Conservation (phyloP, 35 echinoderm and acorn worm species). For the Apostichopus parvimensis region DNA sequence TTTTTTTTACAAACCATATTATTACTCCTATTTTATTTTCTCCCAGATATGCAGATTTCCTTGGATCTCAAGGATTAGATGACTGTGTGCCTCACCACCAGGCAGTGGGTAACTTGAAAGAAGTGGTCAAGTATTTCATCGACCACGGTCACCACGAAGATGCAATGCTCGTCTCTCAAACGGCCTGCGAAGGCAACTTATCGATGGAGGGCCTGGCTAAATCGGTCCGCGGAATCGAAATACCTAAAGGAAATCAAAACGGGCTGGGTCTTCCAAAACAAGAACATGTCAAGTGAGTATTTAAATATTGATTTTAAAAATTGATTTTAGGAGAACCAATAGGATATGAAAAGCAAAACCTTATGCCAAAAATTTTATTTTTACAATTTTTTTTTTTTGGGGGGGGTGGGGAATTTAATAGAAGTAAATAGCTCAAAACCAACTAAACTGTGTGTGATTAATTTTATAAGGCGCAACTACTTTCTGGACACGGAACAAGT, state of each 20-base stretch:
- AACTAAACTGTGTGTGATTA: too few relatives aligned
- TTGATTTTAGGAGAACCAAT: too few relatives aligned
- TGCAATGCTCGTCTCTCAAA: constrained; percentile 86
- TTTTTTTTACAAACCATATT: background rate
- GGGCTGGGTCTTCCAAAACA: constrained; percentile 51
- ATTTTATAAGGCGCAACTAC: too few relatives aligned
- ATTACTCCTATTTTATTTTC: background rate
- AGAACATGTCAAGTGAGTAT: constrained; percentile 7
- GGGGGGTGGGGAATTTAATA: too few relatives aligned
- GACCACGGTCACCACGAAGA: constrained; percentile 75
- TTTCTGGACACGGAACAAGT: too few relatives aligned
- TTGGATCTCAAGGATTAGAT: constrained; percentile 58
- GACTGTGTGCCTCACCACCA: constrained; percentile 92
- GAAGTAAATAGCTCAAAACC: too few relatives aligned
- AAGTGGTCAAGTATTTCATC: constrained; percentile 61
- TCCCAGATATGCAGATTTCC: constrained; percentile 74
- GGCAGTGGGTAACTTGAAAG: constrained; percentile 58
- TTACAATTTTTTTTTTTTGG: too few relatives aligned
- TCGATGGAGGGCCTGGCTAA: background rate
- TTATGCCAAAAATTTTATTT: too few relatives aligned
- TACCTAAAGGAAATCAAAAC: constrained; percentile 64
- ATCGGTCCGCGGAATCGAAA: background rate
- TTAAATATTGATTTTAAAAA: too few relatives aligned
- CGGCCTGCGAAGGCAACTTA: constrained; percentile 76
- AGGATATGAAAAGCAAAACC: too few relatives aligned